These are phyloP conservation scores for Dryomyza anilis DNA, from an alignment of 2,888 invertebrate genomes.

Conservation along the genomic window DNA sequence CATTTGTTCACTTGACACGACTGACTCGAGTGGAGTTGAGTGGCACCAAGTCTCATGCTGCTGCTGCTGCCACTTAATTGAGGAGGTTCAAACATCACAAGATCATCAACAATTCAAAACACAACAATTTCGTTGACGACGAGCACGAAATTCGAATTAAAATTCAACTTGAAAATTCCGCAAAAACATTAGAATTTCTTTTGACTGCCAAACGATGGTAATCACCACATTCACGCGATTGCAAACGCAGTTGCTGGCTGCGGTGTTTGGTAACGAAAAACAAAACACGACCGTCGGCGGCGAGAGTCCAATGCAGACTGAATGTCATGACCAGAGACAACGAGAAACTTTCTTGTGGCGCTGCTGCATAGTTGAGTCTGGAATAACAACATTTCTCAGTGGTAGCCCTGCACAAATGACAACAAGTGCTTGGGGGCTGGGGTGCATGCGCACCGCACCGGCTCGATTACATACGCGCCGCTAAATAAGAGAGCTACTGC, in stretches of 20 bases:
- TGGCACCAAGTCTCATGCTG: no score
- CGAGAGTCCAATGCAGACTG: slow-evolving; percentile 52
- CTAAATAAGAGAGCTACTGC: background rate
- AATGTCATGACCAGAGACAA: slow-evolving; percentile 53
- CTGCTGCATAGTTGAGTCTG: background rate
- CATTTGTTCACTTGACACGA: slow-evolving; percentile 28
- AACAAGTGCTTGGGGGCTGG: no score
- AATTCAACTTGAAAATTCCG: slow-evolving; percentile 5
- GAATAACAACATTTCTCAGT: background rate
- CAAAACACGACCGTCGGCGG: slow-evolving; percentile 41
- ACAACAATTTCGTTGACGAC: background rate
- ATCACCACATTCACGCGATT: background rate
- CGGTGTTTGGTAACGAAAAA: background rate
- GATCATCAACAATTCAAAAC: no score
- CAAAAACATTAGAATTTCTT: slow-evolving; percentile 17
- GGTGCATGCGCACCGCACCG: no score
- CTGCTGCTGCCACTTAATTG: no score
- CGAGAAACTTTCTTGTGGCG: slow-evolving; percentile 27
- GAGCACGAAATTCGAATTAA: slow-evolving; percentile 18
- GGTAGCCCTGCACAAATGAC: background rate
- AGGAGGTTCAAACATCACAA: no score
- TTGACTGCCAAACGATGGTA: background rate
- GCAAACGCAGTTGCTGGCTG: background rate
- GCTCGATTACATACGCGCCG: no score
- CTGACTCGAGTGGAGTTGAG: slow-evolving; percentile 42